Evolutionary conservation across 2,797 vertebrate genomes (phyloP), one percentile per base, ranked within the genome.

Genomic region (Lacerta viridis): DNA sequence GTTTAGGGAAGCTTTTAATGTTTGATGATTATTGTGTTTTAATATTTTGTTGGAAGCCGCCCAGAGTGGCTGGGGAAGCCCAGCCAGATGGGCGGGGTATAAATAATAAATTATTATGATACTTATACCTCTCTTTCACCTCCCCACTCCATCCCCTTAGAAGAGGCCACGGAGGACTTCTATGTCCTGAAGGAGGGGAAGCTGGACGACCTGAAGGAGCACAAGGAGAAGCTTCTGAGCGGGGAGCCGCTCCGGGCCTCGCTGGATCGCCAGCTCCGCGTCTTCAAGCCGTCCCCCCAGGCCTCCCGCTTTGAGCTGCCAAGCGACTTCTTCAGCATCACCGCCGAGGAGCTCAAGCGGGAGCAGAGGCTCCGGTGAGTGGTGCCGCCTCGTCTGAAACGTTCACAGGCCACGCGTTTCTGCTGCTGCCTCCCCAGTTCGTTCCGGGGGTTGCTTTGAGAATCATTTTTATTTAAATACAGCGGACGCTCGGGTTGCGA

Each of bases 221-320:
- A 95, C 92, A 97, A 96, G 89, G 98, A 98, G 90, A 97, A 96
- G 87, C 97, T 99, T 71, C 95, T 98, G 93, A 95, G 93, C 5
- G 97, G 97, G 0, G 97, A 98, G 95, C 98, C 99, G 0, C 85
- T 99, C 93, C 94, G 98, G 85, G 98, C 98, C 3, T 97, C 92
- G 88, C 97, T 99, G 95, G 97, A 98, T 91, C 97, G 98, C 3
- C 98, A 98, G 96, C 94, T 94, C 20, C 96, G 97, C 0, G 82
- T 97, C 0, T 99, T 98, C 93, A 96, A 90, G 76, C 95, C 98
- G 0, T 99, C 99, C 0, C 82, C 97, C 0, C 94, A 97, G 9
- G 98, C 98, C 17, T 96, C 97, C 0, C 97, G 88, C 71, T 99
- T 99, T 0, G 97, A 99, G 93, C 97, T 99, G 89, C 98, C 99